A percentile compares a stretch with the other conserved stretches of the same genome.
These are phyloP conservation scores for Danio aesculapii DNA, from an alignment of 2,797 vertebrate species.

Conservation along the genomic window DNA sequence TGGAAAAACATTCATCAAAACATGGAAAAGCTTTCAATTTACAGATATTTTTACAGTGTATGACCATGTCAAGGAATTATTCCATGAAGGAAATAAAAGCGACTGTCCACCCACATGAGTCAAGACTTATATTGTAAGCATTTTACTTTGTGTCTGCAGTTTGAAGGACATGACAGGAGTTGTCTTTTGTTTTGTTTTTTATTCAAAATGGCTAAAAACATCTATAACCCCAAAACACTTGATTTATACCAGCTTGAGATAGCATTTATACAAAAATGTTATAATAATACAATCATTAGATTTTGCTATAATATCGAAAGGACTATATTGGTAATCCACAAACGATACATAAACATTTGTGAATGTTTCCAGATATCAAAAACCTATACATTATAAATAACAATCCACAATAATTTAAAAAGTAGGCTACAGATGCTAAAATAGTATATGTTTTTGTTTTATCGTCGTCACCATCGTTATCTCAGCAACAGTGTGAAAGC, in stretches of 20 bases:
- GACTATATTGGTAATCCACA: neutral
- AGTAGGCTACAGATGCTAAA: neutral
- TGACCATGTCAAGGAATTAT: neutral
- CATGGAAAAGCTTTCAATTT: neutral
- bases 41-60: neutral
- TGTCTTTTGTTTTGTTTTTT: neutral
- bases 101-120: neutral
- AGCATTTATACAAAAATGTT: neutral
- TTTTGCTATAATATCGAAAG: neutral
- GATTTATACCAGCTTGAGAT: neutral
- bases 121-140: neutral
- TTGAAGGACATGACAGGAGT: neutral
- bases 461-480: neutral
- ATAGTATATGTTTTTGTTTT: neutral
- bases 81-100: neutral
- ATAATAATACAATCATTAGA: neutral
- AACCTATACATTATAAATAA: conserved; percentile 4
- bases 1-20: too few species aligned
- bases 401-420: conserved; percentile 6
- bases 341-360: neutral
- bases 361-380: neutral
- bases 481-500: neutral
- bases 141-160: neutral
- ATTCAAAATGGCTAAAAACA: neutral
- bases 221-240: neutral